Evolutionary conservation across 2,797 vertebrate genomes (phyloP).

Genomic region (Phoeniculus purpureus): DNA sequence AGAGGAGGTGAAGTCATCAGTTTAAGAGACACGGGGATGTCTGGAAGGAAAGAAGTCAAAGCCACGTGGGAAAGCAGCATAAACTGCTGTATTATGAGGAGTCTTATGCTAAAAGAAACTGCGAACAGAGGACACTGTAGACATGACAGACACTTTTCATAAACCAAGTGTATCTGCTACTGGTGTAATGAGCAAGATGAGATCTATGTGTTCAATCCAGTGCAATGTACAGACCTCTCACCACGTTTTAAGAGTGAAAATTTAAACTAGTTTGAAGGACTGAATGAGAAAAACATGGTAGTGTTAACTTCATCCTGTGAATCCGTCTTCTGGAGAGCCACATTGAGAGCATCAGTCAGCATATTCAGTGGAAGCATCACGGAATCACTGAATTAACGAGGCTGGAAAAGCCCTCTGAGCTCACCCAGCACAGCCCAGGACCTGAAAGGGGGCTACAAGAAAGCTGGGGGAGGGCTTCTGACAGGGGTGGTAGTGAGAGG

Average conservation of each 20-base stretch:
- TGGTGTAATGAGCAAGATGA: not conserved
- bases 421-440: no score
- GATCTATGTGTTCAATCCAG: not conserved
- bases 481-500: no score
- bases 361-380: not conserved
- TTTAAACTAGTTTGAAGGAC: not conserved
- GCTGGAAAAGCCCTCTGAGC: no score
- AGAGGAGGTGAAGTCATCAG: not conserved
- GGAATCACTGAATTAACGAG: no score
- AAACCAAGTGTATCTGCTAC: not conserved
- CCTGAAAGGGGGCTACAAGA: no score
- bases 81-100: not conserved
- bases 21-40: not conserved
- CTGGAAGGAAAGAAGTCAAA: not conserved
- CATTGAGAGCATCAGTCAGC: not conserved
- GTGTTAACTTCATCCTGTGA: not conserved
- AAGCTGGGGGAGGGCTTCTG: no score
- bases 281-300: not conserved
- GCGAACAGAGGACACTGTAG: not conserved
- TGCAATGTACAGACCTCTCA: fast-evolving
- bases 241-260: not conserved
- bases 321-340: not conserved
- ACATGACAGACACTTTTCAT: not conserved
- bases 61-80: not conserved
- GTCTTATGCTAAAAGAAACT: not conserved